Percentiles rank a stretch among this genome's conserved stretches.
Evolutionary conservation across 2,888 invertebrate genomes (phyloP).

Genomic region (Cheiracanthium punctorium): DNA sequence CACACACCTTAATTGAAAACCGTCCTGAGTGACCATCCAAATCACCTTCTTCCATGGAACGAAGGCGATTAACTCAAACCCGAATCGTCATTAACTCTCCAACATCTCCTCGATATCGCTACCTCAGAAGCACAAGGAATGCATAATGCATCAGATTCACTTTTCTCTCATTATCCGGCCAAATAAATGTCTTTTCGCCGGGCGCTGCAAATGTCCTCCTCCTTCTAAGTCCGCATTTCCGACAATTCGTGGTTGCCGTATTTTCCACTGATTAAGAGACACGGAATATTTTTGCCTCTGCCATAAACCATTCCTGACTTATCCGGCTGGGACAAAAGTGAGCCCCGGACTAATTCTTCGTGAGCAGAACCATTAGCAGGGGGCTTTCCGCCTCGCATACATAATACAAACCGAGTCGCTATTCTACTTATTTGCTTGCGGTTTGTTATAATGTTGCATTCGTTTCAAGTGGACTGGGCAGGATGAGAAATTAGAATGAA

Average conservation of each 20-base stretch:
- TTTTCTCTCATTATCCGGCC: conserved; percentile 47
- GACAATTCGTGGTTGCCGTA: conserved; percentile 36
- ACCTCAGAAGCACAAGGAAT: conserved; percentile 7
- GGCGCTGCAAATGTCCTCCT: conserved; percentile 45
- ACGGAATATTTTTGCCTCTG: conserved; percentile 57
- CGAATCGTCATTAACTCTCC: background rate
- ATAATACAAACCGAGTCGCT: conserved; percentile 25
- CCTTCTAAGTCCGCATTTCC: conserved; percentile 53
- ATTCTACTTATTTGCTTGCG: background rate
- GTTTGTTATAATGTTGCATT: background rate
- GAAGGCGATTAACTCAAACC: background rate
- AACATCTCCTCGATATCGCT: no score
- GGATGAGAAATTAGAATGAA: conserved; percentile 2
- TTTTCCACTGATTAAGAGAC: conserved; percentile 64
- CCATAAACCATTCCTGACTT: conserved; percentile 26
- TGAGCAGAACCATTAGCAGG: conserved; percentile 54
- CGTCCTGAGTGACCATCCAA: no score
- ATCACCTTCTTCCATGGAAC: no score
- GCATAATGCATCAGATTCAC: conserved; percentile 56
- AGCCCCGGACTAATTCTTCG: conserved; percentile 49
- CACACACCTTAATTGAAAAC: no score
- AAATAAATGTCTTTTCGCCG: conserved; percentile 57
- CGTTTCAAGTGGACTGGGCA: background rate
- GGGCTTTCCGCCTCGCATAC: conserved; percentile 41
- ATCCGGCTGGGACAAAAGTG: conserved; percentile 35